These are phyloP conservation scores for Vanacampus margaritifer DNA, from an alignment of 2,113 vertebrate genomes.

Conservation along the genomic window DNA sequence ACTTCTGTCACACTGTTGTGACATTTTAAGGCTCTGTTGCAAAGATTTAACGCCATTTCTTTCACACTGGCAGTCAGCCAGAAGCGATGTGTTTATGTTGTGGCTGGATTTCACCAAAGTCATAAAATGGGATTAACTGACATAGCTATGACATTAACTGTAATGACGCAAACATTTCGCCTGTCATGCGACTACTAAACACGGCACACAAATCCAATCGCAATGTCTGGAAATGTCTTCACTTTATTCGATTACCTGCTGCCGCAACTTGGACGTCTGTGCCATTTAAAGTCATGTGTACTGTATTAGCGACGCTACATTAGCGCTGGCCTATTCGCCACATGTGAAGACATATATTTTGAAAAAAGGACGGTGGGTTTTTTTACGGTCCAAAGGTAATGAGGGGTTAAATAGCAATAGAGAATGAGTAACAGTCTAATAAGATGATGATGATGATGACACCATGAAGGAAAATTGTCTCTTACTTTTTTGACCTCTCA, in stretches of 20 bases:
- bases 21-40: not conserved
- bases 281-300: conserved; percentile 43
- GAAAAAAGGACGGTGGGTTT: conserved; percentile 19
- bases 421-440: conserved; percentile 49
- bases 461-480: conserved; percentile 34
- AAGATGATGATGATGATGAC: conserved; percentile 36
- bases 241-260: conserved; percentile 48
- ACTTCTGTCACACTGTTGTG: no score
- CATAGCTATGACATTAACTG: not conserved
- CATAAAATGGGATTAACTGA: not conserved
- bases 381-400: conserved; percentile 53
- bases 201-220: conserved; percentile 42
- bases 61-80: not conserved
- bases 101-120: not conserved
- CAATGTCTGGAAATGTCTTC: conserved; percentile 48
- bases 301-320: conserved; percentile 52
- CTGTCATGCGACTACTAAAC: conserved; percentile 14
- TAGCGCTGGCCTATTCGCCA: conserved; percentile 57
- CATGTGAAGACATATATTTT: conserved; percentile 36
- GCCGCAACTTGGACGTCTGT: conserved; percentile 34
- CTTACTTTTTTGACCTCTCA: conserved; percentile 44
- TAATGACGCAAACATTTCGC: conserved; percentile 14
- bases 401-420: conserved; percentile 52
- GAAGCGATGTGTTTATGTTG: not conserved
- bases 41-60: not conserved